Percentiles rank a stretch among this genome's conserved stretches.
phyloP scores from a whole-genome alignment of 2,113 vertebrate species.

The Xiphophorus maculatus region DNA sequence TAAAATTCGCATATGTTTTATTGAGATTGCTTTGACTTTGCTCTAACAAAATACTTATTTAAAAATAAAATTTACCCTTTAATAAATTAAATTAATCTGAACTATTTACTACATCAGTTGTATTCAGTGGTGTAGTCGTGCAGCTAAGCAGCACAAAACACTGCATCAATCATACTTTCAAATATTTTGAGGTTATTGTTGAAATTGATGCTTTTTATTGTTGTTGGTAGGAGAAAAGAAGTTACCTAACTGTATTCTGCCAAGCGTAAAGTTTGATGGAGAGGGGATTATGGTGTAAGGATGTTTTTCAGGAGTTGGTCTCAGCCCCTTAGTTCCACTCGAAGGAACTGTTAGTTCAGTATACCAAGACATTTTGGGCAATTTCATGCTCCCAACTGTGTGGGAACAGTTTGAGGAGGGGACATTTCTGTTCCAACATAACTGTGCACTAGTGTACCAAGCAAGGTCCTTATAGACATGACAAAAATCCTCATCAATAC shows the following conservation, averaged over 20 bases:
- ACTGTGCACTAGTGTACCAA: background rate
- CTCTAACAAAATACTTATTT: too few relatives aligned
- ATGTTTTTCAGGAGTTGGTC: background rate
- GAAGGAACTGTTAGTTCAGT: too few relatives aligned
- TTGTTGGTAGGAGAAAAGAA: background rate
- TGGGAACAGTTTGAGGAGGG: background rate
- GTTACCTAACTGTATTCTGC: background rate
- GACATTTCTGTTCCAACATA: background rate
- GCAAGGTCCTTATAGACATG: background rate
- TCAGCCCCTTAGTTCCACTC: too few relatives aligned
- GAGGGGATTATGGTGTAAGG: background rate
- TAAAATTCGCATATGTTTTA: conserved; percentile 1
- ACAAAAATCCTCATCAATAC: background rate
- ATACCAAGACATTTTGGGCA: too few relatives aligned
- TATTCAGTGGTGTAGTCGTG: too few relatives aligned
- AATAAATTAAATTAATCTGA: too few relatives aligned
- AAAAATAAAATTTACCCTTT: too few relatives aligned
- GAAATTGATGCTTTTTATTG: background rate
- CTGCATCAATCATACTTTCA: too few relatives aligned
- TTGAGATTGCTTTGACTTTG: conserved; percentile 1
- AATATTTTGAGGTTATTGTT: too few relatives aligned
- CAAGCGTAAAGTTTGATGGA: background rate
- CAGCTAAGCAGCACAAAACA: too few relatives aligned
- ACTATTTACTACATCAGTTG: too few relatives aligned
- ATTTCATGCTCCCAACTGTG: too few relatives aligned